Evolutionary conservation across 1,140 invertebrate species (phyloP), one percentile per base, ranked within the genome.

Genomic region (Goniozus legneri): DNA sequence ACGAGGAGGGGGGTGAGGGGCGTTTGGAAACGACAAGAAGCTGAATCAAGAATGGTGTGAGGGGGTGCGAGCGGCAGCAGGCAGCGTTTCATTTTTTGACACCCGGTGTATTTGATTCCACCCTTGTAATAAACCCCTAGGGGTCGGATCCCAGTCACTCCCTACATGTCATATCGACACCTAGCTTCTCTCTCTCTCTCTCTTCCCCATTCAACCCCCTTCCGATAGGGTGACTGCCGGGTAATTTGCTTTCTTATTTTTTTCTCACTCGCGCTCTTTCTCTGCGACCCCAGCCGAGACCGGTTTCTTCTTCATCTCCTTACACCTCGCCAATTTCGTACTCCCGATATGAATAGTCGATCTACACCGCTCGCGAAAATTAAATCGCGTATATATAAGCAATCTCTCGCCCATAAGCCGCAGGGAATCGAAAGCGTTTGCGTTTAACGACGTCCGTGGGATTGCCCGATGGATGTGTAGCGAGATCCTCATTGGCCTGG

Each of bases 61-160:
- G 53, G 31, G 50, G 51, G 54, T 50, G 18, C 37, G 24, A n/a
- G 53, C 52, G 43, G 42, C 62, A 62, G 69, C 64, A 60, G 58
- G 64, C 3, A 22, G 56, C 60, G 62, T 73, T 76, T 75, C 69
- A 75, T 75, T 76, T 76, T 76, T 75, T 73, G 74, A 74, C 74
- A 73, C 74, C 74, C 74, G 73, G 71, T 76, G 71, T 75, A 76
- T 73, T 76, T 76, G 74, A 76, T 76, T 76, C 69, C 67, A 70
- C 71, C 73, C 71, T 69, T 74, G 73, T 76, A 75, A 75, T 76
- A 76, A 76, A 76, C 70, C 69, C 71, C 66, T 65, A 64, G 66
- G 66, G 69, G 65, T 62, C n/a, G n/a, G 56, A 52, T 47, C 59
- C 47, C 37, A 54, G 50, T 46, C 48, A 56, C 60, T 60, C 62